Conservation (phyloP, 1,140 invertebrate species). For the Mactra quadrangularis region DNA sequence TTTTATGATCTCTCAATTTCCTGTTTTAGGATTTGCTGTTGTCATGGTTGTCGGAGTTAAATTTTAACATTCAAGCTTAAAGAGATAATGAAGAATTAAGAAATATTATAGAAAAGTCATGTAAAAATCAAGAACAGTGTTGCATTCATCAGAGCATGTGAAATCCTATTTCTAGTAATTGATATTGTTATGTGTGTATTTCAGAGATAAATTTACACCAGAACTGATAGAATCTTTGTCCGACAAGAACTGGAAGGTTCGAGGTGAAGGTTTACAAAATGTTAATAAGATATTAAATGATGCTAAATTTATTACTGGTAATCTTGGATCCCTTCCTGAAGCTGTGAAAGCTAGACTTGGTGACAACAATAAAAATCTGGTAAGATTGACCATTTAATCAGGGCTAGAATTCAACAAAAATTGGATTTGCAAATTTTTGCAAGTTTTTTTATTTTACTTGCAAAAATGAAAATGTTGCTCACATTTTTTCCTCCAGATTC, state of each 20-base stretch:
- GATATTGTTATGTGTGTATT: conserved; percentile 24
- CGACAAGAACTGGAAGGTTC: conserved; percentile 98
- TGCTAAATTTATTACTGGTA: conserved; percentile 91
- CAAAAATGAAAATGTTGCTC: background rate
- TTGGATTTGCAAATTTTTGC: no score
- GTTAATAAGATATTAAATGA: conserved; percentile 88
- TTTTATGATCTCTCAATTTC: no score
- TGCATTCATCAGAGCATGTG: no score
- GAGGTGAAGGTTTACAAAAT: conserved; percentile 93
- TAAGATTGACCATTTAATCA: no score
- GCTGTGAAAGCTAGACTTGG: conserved; percentile 90
- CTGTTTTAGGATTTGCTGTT: no score
- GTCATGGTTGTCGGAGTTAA: no score
- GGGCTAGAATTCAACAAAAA: no score
- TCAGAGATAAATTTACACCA: conserved; percentile 92
- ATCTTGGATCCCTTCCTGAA: conserved; percentile 92
- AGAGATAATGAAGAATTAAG: no score
- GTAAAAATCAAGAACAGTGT: no score
- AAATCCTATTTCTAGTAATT: no score
- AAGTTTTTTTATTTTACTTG: background rate
- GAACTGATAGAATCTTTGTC: conserved; percentile 91
- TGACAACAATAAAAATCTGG: conserved; percentile 96
- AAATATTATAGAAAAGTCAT: no score
- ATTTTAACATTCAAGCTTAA: no score
- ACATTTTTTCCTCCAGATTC: background rate